These are phyloP conservation scores for Enteromius paludinosus DNA, from an alignment of 2,797 vertebrate genomes.

Conservation along the genomic window DNA sequence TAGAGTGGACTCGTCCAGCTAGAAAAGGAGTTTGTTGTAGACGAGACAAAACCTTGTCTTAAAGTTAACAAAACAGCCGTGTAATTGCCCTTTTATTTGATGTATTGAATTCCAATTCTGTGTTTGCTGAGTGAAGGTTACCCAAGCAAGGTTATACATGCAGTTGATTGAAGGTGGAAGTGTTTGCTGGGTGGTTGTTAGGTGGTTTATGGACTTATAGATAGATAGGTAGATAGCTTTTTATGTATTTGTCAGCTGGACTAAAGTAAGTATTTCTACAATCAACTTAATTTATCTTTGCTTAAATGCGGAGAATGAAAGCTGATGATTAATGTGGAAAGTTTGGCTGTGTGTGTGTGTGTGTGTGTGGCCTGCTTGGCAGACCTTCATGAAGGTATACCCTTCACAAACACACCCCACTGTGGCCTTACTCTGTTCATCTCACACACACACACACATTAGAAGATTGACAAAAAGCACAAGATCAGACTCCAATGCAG, in stretches of 20 bases:
- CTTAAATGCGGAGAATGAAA: constrained; percentile 20
- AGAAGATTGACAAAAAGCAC: constrained; percentile 17
- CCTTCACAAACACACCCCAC: constrained; percentile 84
- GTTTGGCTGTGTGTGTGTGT: constrained; percentile 61
- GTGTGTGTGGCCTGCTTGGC: constrained; percentile 86
- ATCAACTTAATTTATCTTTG: not conserved
- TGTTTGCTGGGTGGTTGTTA: not conserved
- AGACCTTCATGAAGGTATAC: constrained; percentile 91
- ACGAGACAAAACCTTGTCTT: not conserved
- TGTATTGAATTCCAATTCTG: not conserved
- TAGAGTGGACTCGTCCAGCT: not conserved
- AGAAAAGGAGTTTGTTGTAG: not conserved
- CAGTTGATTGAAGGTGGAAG: not conserved
- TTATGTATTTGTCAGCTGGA: not conserved
- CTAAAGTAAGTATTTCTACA: not conserved
- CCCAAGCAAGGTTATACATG: not conserved
- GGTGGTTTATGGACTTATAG: not conserved
- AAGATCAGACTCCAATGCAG: constrained; percentile 30
- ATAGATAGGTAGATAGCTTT: not conserved
- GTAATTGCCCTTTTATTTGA: not conserved
- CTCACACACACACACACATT: constrained; percentile 42
- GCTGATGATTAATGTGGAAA: constrained; percentile 44
- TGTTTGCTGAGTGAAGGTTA: not conserved
- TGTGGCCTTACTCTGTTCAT: constrained; percentile 72
- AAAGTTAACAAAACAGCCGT: not conserved